A percentile compares a stretch with the other conserved stretches of the same genome.
phyloP scores from a whole-genome alignment of 1,140 invertebrate species.

The Pemphigus obesinymphae region DNA sequence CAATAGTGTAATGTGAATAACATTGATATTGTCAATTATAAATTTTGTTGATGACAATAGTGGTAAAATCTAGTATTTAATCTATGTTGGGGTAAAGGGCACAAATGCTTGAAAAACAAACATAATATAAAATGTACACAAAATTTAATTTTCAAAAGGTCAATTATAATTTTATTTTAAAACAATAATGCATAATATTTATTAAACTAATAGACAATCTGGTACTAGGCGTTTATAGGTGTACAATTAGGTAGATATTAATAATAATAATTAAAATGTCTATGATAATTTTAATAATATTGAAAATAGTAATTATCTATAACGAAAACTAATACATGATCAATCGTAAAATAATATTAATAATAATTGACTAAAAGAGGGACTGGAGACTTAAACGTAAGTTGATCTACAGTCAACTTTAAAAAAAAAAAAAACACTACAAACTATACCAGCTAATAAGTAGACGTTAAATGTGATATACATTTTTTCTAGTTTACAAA shows the following conservation, averaged over 20 bases:
- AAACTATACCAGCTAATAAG: background rate
- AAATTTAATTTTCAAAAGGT: background rate
- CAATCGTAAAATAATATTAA: background rate
- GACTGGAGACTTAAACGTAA: background rate
- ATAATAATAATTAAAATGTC: constrained; percentile 11
- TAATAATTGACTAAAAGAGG: constrained; percentile 36
- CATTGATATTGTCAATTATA: too few relatives aligned
- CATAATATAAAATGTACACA: background rate
- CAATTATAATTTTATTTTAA: background rate
- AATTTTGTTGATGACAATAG: too few relatives aligned
- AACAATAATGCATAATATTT: constrained; percentile 6
- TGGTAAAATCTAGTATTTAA: too few relatives aligned
- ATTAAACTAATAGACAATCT: background rate
- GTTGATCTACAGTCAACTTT: background rate
- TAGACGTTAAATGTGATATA: background rate
- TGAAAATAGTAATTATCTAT: background rate
- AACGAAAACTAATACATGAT: background rate
- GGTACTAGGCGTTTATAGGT: background rate
- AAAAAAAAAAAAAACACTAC: constrained; percentile 3
- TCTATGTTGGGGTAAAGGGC: background rate
- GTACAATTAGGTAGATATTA: constrained; percentile 21
- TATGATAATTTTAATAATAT: too few relatives aligned
- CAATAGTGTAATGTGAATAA: too few relatives aligned
- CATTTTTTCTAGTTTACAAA: background rate
- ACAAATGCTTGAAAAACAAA: background rate